These are phyloP conservation scores for Phallusia fumigata DNA, from an alignment of 23 tunicate genomes.

Conservation along the genomic window DNA sequence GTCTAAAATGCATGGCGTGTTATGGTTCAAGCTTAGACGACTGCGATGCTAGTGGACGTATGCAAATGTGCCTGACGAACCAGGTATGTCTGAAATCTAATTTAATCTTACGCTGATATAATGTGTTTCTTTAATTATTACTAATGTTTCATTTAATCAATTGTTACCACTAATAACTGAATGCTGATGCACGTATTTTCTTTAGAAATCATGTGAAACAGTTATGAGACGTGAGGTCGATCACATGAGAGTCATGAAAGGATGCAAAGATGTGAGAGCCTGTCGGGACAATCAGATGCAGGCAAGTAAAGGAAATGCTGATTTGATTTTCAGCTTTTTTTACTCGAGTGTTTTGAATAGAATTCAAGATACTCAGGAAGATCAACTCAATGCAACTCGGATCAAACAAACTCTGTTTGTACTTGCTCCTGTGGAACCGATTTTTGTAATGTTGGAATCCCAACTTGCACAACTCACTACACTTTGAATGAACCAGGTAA, in stretches of 20 bases:
- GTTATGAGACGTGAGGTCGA: not conserved
- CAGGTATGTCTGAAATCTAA: not conserved
- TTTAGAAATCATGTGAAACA: conserved; percentile 2
- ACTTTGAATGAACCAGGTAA: not conserved
- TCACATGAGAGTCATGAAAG: conserved; percentile 21
- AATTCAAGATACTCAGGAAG: not conserved
- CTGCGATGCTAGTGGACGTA: not conserved
- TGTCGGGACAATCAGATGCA: conserved; percentile 41
- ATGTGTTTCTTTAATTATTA: not conserved
- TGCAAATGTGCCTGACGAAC: not conserved
- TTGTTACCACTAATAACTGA: too few relatives aligned
- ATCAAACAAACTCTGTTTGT: not conserved
- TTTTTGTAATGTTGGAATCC: conserved; percentile 25
- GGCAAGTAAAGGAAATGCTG: not conserved
- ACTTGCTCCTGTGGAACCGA: not conserved
- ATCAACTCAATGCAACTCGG: not conserved
- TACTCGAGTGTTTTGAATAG: not conserved
- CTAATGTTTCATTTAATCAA: too few relatives aligned
- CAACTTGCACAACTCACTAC: not conserved
- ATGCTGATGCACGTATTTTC: not conserved
- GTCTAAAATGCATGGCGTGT: not conserved
- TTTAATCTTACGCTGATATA: not conserved
- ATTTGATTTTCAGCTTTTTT: not conserved
- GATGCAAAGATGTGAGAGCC: conserved; percentile 41
- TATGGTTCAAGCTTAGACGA: not conserved